These are phyloP conservation scores for Urocolius indicus DNA, from an alignment of 2,113 vertebrate species.

Conservation along the genomic window DNA sequence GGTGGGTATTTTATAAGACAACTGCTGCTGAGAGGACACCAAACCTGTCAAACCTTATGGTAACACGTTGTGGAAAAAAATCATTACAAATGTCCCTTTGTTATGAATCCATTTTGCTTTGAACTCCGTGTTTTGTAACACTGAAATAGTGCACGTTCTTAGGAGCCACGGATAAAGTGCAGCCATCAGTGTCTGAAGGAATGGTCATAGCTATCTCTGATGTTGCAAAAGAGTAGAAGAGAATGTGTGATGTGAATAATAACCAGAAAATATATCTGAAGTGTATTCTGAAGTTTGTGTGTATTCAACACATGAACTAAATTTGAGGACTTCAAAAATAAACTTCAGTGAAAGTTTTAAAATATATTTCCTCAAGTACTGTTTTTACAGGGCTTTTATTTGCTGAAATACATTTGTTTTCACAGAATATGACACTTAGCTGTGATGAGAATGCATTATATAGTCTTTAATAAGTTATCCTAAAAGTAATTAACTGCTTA, in stretches of 20 bases:
- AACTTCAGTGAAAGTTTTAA: constrained; percentile 64
- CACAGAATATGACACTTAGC: constrained; percentile 57
- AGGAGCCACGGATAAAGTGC: background rate
- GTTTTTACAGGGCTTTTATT: constrained; percentile 54
- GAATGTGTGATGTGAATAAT: constrained; percentile 25
- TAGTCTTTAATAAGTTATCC: constrained; percentile 55
- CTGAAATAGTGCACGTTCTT: constrained; percentile 10
- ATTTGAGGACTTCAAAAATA: constrained; percentile 65
- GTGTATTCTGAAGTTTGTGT: background rate
- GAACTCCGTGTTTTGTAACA: background rate
- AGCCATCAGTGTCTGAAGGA: background rate
- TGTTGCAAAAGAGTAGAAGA: constrained; percentile 22
- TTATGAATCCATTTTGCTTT: constrained; percentile 44
- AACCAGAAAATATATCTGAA: constrained; percentile 22
- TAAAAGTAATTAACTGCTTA: constrained; percentile 63
- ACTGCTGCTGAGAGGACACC: background rate
- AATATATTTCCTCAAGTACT: constrained; percentile 1
- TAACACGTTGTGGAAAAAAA: background rate
- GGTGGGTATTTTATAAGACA: constrained; percentile 18
- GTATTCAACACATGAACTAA: constrained; percentile 55
- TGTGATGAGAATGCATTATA: constrained; percentile 43
- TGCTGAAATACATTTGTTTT: constrained; percentile 49
- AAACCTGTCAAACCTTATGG: background rate
- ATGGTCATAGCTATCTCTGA: background rate
- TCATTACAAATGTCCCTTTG: constrained; percentile 1